Percentiles rank a stretch among this genome's conserved stretches.
phyloP scores from a whole-genome alignment of 2,888 invertebrate genomes.

The Harmothoe impar region DNA sequence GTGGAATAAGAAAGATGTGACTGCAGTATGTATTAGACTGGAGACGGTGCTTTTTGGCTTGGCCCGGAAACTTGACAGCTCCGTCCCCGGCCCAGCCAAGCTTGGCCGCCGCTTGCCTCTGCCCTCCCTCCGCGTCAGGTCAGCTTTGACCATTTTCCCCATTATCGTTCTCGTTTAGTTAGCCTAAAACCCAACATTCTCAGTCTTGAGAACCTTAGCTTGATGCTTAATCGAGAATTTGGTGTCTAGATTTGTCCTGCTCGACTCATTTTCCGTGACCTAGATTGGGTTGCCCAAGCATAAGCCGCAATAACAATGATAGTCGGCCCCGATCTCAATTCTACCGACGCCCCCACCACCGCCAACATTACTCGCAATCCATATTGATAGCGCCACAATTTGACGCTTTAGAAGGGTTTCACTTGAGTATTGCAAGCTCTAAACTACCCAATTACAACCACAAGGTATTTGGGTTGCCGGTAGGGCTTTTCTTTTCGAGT shows the following conservation, averaged over 20 bases:
- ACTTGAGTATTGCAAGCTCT: not conserved
- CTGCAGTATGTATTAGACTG: too few relatives aligned
- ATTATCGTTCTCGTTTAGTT: conserved; percentile 5
- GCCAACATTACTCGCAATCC: not conserved
- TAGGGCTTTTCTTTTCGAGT: not conserved
- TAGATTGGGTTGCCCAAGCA: conserved; percentile 35
- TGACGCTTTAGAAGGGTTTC: not conserved
- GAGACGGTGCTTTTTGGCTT: too few relatives aligned
- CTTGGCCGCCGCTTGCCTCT: not conserved
- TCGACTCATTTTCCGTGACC: conserved; percentile 52
- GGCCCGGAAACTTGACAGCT: not conserved
- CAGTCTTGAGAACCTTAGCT: not conserved
- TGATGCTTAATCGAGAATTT: not conserved
- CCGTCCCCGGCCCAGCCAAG: too few relatives aligned
- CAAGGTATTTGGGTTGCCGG: not conserved
- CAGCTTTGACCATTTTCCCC: not conserved
- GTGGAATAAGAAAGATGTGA: too few relatives aligned
- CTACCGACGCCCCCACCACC: conserved; percentile 2
- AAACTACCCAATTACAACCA: not conserved
- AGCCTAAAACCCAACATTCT: not conserved
- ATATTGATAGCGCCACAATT: conserved; percentile 27
- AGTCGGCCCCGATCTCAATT: conserved; percentile 24
- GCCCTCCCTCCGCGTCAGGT: not conserved
- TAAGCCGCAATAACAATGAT: conserved; percentile 57
- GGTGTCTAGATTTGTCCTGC: not conserved